These are phyloP conservation scores for Neopipo cinnamomea DNA, from an alignment of 2,113 vertebrate genomes.

Conservation along the genomic window DNA sequence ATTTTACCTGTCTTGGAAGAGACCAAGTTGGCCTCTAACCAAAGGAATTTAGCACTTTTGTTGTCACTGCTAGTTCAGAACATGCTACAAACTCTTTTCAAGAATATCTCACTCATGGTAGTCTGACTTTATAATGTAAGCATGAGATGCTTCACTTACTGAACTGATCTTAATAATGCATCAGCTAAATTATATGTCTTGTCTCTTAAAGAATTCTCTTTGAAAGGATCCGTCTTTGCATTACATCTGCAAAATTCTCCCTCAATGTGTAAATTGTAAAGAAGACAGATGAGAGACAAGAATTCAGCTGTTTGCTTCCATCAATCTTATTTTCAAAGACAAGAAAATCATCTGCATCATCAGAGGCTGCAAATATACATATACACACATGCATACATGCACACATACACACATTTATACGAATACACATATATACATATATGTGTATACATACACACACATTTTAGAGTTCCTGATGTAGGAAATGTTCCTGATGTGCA, in stretches of 20 bases:
- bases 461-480: background rate
- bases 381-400: too few relatives aligned
- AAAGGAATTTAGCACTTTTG: background rate
- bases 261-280: background rate
- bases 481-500: too few relatives aligned
- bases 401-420: fast-evolving
- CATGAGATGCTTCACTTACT: background rate
- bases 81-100: background rate
- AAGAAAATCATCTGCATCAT: background rate
- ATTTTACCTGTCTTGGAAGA: background rate
- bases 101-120: background rate
- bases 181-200: background rate
- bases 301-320: background rate
- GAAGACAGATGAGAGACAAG: background rate
- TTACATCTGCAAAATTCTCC: background rate
- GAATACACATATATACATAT: background rate
- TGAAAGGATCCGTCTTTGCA: background rate
- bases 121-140: background rate
- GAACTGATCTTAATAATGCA: background rate
- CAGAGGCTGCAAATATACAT: background rate
- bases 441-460: fast-evolving
- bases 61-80: background rate
- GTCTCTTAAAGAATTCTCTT: background rate
- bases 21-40: background rate
- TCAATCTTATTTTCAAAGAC: background rate